Evolutionary conservation across 2,888 invertebrate genomes (phyloP).

Genomic region (Lottia gigantea): DNA sequence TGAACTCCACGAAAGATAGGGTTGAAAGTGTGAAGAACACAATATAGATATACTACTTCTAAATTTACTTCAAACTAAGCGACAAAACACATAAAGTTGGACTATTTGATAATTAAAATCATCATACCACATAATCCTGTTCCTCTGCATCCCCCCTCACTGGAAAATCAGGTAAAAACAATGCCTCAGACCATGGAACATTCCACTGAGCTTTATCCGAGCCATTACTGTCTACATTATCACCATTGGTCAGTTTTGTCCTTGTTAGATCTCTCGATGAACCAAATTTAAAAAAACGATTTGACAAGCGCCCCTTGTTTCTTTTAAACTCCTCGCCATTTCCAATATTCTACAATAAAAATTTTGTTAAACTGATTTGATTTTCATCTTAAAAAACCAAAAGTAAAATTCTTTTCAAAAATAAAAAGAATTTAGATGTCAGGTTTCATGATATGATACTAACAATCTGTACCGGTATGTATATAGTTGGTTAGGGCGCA

Average conservation of each 20-base stretch:
- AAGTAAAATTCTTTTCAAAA: too few relatives aligned
- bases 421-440: too few relatives aligned
- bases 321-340: slow-evolving; percentile 2
- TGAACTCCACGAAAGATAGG: too few relatives aligned
- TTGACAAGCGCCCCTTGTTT: not conserved
- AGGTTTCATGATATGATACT: too few relatives aligned
- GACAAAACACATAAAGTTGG: too few relatives aligned
- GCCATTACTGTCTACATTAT: not conserved
- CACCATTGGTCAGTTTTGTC: not conserved
- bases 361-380: not conserved
- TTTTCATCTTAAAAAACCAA: too few relatives aligned
- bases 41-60: too few relatives aligned
- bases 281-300: slow-evolving; percentile 18
- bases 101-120: not conserved
- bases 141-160: slow-evolving; percentile 75
- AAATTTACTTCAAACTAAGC: too few relatives aligned
- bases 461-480: too few relatives aligned
- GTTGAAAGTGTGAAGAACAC: too few relatives aligned
- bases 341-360: not conserved
- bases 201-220: slow-evolving; percentile 72
- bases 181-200: slow-evolving; percentile 82
- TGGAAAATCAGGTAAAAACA: slow-evolving; percentile 90
- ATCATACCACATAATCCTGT: slow-evolving; percentile 70
- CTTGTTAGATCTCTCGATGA: slow-evolving; percentile 18
- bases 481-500: too few relatives aligned